Evolutionary conservation across 2,797 vertebrate species (phyloP), one percentile per base, ranked within the genome.

Genomic region (Phyllotis vaccarum): DNA sequence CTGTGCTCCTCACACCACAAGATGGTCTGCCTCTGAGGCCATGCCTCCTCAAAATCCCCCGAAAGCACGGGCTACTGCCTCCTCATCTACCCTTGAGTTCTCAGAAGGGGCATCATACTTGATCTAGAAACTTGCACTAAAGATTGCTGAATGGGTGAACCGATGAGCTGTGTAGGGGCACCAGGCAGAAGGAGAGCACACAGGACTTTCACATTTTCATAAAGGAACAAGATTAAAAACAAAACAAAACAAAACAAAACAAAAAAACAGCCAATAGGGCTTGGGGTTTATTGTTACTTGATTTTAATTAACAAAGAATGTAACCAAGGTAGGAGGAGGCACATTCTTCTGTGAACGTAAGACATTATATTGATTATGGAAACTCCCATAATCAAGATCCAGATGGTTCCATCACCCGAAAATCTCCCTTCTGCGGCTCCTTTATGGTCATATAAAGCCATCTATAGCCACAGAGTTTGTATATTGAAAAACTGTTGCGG

Each of bases 161-260:
- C 12, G 24, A 34, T 11, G 27, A 75, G 17, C 12, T 11, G 14
- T 68, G 64, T 21, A 40, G 87, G 11, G 21, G 40, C 46, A 37
- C 46, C 37, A 72, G 27, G 40, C 1, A 60, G 58, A 52, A 89
- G 74, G 1, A 27, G 70, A 49, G 21, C 46, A 17, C 87, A 85
- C 60, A 60, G 70, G 21, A 95, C 46, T 27, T 87, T 6, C 22
- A 27, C n/a, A 43, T 86, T 94, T 88, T 83, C 86, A 89, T 62
- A 66, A 91, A 76, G 54, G 22, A 83, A 22, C 7, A 66, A 93
- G 62, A 90, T 75, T 0, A 21, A 43, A 27, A 43, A 27, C 52
- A 89, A 82, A 52, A 91, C 43, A 19, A 34, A 49, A 9, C 46
- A 49, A n/a, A n/a, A 3, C 8, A 37, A 40, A 72, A 24, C 49